A percentile compares a stretch with the other conserved stretches of the same genome.
Evolutionary conservation across 2,113 vertebrate genomes (phyloP).

Genomic region (cat (Felis catus)): DNA sequence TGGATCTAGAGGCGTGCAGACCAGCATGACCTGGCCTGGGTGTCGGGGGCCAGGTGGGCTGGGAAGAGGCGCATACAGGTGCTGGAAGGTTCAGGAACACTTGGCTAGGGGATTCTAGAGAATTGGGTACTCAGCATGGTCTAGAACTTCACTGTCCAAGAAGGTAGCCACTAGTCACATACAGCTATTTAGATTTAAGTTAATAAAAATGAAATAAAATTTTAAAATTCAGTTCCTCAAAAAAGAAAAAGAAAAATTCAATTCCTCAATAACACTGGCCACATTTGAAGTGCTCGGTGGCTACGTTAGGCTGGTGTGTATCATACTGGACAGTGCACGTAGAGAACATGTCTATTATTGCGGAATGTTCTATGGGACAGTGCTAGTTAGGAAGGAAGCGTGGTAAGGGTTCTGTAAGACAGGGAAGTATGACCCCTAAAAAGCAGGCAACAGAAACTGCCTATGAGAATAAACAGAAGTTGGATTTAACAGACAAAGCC

Average conservation of each 20-base stretch:
- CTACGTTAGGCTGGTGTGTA: not conserved
- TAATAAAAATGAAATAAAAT: slow-evolving; percentile 10
- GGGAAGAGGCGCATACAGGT: not conserved
- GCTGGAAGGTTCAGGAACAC: not conserved
- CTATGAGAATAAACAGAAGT: not conserved
- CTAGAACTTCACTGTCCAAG: not conserved
- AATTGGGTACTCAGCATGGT: not conserved
- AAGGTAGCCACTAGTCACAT: not conserved
- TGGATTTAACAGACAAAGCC: not conserved
- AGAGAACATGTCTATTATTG: not conserved
- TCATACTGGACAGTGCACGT: not conserved
- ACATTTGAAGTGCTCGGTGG: not conserved
- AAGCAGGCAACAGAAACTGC: not conserved
- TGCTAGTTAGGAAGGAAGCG: not conserved
- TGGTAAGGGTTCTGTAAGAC: not conserved
- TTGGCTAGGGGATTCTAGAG: not conserved
- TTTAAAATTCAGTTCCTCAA: not conserved
- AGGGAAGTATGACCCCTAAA: not conserved
- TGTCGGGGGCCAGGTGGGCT: not conserved
- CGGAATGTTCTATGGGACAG: not conserved
- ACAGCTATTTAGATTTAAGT: not conserved
- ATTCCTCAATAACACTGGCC: not conserved
- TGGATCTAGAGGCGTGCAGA: not conserved
- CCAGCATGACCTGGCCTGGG: not conserved
- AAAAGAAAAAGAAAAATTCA: not conserved